These are phyloP conservation scores for Pluvianellus socialis DNA, from an alignment of 2,113 vertebrate species.

Conservation along the genomic window DNA sequence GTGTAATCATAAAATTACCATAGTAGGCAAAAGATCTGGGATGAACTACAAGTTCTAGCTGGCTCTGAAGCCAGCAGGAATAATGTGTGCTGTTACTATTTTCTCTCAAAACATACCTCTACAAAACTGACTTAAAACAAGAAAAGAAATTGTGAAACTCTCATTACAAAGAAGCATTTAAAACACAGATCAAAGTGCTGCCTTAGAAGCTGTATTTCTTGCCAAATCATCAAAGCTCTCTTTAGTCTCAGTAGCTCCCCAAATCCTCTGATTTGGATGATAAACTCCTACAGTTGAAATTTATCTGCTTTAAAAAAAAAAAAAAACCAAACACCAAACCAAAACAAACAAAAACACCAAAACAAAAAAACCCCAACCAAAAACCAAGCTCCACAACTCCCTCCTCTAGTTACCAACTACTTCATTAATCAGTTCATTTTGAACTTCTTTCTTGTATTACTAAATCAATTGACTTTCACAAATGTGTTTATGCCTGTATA, in stretches of 20 bases:
- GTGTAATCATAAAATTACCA: conserved; percentile 38
- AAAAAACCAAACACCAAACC: neutral
- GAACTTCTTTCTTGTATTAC: neutral
- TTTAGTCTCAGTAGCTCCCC: conserved; percentile 37
- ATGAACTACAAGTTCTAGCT: conserved; percentile 62
- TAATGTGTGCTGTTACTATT: conserved; percentile 47
- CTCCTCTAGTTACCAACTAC: neutral
- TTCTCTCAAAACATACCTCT: conserved; percentile 36
- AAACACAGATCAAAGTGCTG: conserved; percentile 51
- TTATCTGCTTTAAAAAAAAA: neutral
- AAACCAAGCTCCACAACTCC: neutral
- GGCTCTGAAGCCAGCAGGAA: neutral
- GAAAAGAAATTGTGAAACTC: conserved; percentile 6
- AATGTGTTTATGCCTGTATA: neutral
- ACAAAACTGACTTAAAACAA: conserved; percentile 12
- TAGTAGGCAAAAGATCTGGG: conserved; percentile 50
- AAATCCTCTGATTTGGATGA: conserved; percentile 31
- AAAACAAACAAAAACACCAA: neutral
- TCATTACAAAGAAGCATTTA: conserved; percentile 64
- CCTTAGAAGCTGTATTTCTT: conserved; percentile 2
- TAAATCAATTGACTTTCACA: neutral
- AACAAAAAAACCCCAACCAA: neutral
- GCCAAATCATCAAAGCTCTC: conserved; percentile 47
- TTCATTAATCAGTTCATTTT: neutral
- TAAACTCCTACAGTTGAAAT: conserved; percentile 17